Base-by-base conservation (phyloP, 2,888 invertebrate species). In the Andricus quercusramuli region DNA sequence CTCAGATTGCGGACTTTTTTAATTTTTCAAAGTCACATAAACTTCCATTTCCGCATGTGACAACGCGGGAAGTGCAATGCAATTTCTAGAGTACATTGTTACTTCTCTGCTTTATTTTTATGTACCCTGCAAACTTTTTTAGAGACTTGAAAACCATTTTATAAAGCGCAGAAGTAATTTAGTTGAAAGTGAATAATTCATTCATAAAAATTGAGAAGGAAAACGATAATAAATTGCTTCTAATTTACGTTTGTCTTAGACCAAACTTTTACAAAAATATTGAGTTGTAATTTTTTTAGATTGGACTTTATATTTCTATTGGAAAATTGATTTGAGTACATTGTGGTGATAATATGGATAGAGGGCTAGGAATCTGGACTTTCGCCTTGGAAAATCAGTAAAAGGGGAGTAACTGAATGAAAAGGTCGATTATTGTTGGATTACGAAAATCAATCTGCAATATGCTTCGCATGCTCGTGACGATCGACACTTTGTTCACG, bases 361-460 rank as follows among this genome's bases (percentile, higher is more conserved):
- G 3, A 59, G 59, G n/a, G 3, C 22, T 59, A 59, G 22, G 20
- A 51, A 70, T 70, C 9, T 29, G 29, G 6, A 47, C 9, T 25
- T 3, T 17, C 1, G 9, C 70, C 29, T 70, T 47, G 20, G 70
- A 17, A 70, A 70, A 29, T 44, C 47, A 29, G 47, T 70, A 51
- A 70, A 70, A 29, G 6, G 6, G 47, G 25, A 47, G 29, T 70
- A 44, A 47, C 51, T 20, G 17, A 20, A 17, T 29, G 25, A 20
- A 70, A 47, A 47, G 44, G 47, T 70, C 51, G 70, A 70, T 70
- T 70, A 29, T 70, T 17, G 51, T 17, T 29, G 29, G 70, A 70
- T 70, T 51, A 29, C 70, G 25, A 70, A 67, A 70, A 29, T 70
- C 20, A 51, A 70, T 51, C 47, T 70, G 51, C 70, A 70, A 29